A percentile compares a stretch with the other conserved stretches of the same genome.
phyloP scores from a whole-genome alignment of 2,888 invertebrate genomes.

The Apamea crenata region DNA sequence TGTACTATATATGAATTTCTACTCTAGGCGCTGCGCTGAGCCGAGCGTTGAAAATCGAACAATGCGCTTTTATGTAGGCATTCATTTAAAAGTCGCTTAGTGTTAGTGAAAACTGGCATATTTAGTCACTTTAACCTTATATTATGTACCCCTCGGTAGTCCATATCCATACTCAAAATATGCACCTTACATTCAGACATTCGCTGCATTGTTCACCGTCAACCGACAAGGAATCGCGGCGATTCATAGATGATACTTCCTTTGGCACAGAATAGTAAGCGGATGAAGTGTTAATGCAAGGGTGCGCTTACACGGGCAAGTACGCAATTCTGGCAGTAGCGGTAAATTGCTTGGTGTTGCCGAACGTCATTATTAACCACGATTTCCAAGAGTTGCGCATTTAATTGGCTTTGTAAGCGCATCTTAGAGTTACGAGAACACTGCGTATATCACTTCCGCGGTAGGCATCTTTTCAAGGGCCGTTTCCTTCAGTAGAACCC shows the following conservation, averaged over 20 bases:
- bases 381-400: background rate
- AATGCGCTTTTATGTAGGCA: background rate
- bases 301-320: background rate
- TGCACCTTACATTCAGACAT: background rate
- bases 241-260: background rate
- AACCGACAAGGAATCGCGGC: background rate
- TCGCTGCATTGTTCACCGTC: background rate
- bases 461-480: too few species aligned
- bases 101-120: background rate
- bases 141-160: background rate
- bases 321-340: background rate
- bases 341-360: background rate
- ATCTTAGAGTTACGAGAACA: background rate
- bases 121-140: background rate
- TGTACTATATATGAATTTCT: background rate
- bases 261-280: slow-evolving; percentile 9
- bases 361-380: background rate
- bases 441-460: background rate
- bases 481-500: background rate
- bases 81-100: background rate
- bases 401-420: background rate
- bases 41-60: background rate
- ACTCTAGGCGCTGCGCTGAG: background rate
- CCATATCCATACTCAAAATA: background rate
- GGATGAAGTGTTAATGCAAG: background rate